Conservation (phyloP, 2,888 invertebrate species). For the Sesia apiformis region DNA sequence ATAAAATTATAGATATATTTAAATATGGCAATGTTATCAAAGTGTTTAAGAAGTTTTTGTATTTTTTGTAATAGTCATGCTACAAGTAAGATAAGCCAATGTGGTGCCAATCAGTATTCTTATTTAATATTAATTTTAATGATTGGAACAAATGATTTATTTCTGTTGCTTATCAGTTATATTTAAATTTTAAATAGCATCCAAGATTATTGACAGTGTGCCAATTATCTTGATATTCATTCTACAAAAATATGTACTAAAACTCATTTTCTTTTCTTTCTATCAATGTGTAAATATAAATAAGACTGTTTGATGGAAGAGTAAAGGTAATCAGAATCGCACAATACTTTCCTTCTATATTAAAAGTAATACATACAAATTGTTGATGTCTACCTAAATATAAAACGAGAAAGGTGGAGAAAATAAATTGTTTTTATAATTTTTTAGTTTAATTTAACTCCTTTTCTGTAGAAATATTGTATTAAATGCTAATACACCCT, state of each 20-base stretch:
- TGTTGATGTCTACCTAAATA: constrained; percentile 49
- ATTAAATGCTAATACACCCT: no score
- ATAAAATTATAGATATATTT: background rate
- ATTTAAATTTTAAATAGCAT: no score
- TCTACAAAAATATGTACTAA: no score
- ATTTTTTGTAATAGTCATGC: constrained; percentile 14
- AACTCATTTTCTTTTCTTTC: constrained; percentile 7
- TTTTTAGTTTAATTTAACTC: constrained; percentile 13
- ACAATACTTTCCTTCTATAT: constrained; percentile 53
- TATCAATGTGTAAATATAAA: constrained; percentile 29
- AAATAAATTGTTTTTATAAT: constrained; percentile 41
- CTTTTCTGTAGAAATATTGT: no score
- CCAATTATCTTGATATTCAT: no score
- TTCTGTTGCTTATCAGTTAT: no score
- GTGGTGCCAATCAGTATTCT: background rate
- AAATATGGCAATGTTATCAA: background rate
- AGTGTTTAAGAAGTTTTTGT: constrained; percentile 10
- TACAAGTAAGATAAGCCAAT: background rate
- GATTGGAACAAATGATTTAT: no score
- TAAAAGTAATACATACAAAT: constrained; percentile 12
- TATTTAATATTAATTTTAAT: no score
- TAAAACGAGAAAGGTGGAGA: constrained; percentile 31
- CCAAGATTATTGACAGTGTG: no score
- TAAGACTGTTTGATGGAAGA: constrained; percentile 52
- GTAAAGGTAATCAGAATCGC: constrained; percentile 42